Base-by-base conservation (phyloP, 1,140 invertebrate species). In the Chlorops oryzae region DNA sequence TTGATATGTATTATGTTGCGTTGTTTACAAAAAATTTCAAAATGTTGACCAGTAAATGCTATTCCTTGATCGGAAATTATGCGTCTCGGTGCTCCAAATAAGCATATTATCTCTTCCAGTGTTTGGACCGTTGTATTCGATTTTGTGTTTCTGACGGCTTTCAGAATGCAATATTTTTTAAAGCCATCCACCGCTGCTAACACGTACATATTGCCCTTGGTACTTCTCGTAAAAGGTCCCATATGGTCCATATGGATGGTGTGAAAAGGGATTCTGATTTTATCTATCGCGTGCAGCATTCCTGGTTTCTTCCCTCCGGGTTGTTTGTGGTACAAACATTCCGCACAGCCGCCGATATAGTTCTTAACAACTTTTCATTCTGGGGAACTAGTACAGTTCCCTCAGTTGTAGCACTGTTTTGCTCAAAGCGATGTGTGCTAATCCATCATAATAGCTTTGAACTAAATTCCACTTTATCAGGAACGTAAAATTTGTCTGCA, bases 341-440 rank as follows among this genome's bases (percentile, higher is more conserved):
- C 21, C 5, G 42, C 12, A 32, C 38, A 50, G 32, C 22, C 17
- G 5, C 20, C 15, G 6, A 50, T 40, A 13, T 6, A 22, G 2
- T 2, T 7, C 12, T n/a, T n/a, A n/a, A n/a, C n/a, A n/a, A n/a
- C n/a, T n/a, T n/a, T n/a, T n/a, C n/a, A n/a, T 17, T 25, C 47
- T 37, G n/a, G 51, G 59, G 21, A 56, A 59, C 58, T 57, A 57
- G 51, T 61, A 56, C 22, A 17, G 41, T 38, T 35, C 25, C 39
- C 27, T 24, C 15, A 59, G 18, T 35, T 44, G 48, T 7, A n/a
- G 17, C 5, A 10, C 3, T 2, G 34, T 32, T 27, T 50, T 50
- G 3, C n/a, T 5, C 4, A 25, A 3, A 13, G 13, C 42, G 5
- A 22, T 2, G 28, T 44, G 42, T 22, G 22, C 42, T 24, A 44